phyloP scores from a whole-genome alignment of 1,140 invertebrate genomes.

The Lasaia peninsularis region DNA sequence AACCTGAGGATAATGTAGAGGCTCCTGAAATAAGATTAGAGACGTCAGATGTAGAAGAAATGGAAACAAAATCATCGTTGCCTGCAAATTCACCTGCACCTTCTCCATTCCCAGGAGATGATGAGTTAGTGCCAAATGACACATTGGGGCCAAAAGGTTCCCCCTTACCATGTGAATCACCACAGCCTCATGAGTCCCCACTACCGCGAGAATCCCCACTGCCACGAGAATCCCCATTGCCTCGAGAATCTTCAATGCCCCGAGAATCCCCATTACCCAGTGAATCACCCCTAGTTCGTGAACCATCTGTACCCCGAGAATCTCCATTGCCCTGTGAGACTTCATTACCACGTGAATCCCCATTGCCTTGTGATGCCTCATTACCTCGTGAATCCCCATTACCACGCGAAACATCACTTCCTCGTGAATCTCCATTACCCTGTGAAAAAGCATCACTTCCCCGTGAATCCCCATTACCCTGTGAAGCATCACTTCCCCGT shows the following conservation, averaged over 20 bases:
- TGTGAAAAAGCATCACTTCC: slow-evolving; percentile 35
- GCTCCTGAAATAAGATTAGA: slow-evolving; percentile 37
- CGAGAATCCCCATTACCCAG: slow-evolving; percentile 18
- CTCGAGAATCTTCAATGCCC: slow-evolving; percentile 20
- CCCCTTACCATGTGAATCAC: slow-evolving; percentile 29
- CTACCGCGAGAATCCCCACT: slow-evolving; percentile 20
- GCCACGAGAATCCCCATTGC: slow-evolving; percentile 23
- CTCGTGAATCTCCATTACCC: slow-evolving; percentile 4
- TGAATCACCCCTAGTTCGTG: slow-evolving; percentile 18
- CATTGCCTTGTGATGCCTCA: slow-evolving; percentile 22
- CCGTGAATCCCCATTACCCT: slow-evolving; percentile 25
- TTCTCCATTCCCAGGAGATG: not conserved
- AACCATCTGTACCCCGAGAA: slow-evolving; percentile 31
- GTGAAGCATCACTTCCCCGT: slow-evolving; percentile 23
- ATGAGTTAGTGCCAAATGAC: not conserved
- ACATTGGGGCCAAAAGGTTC: slow-evolving; percentile 13
- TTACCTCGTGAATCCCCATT: slow-evolving; percentile 18
- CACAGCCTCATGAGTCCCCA: slow-evolving; percentile 28
- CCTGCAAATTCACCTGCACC: slow-evolving; percentile 12
- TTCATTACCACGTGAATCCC: slow-evolving; percentile 26
- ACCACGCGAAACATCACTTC: slow-evolving; percentile 18
- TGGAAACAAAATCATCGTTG: slow-evolving; percentile 19
- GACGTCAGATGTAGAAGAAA: slow-evolving; percentile 22
- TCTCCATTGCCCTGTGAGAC: slow-evolving; percentile 26
- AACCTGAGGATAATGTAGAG: slow-evolving; percentile 21